These are phyloP conservation scores for Drosophila auraria DNA, from an alignment of 1,140 invertebrate genomes.

Conservation along the genomic window DNA sequence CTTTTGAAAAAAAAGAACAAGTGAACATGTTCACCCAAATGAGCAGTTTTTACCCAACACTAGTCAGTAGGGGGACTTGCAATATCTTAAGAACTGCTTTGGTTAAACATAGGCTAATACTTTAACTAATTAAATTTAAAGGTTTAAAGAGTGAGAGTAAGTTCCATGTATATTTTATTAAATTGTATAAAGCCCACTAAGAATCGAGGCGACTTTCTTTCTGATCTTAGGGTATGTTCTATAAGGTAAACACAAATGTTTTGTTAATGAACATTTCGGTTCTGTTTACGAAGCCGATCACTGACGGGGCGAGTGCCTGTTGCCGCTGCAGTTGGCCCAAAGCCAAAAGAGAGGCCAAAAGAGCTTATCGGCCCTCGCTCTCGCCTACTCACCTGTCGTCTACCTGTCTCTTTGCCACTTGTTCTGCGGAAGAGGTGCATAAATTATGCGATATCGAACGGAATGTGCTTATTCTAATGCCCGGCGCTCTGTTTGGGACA, in stretches of 20 bases:
- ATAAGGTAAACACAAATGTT: slow-evolving; percentile 38
- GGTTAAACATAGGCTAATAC: no score
- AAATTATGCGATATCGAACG: slow-evolving; percentile 62
- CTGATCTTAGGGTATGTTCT: slow-evolving; percentile 5
- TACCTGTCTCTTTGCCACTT: slow-evolving; percentile 1
- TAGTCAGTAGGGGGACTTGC: no score
- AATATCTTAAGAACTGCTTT: no score
- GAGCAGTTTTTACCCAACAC: no score
- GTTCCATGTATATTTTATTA: no score
- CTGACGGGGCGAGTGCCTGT: neutral
- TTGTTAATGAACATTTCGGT: slow-evolving; percentile 37
- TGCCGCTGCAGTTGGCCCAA: slow-evolving; percentile 49
- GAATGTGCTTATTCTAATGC: slow-evolving; percentile 38
- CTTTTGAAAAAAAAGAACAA: no score
- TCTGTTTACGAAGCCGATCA: slow-evolving; percentile 23
- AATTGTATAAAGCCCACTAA: no score
- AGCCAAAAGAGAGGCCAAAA: slow-evolving; percentile 31
- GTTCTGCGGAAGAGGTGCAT: slow-evolving; percentile 56
- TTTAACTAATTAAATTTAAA: no score
- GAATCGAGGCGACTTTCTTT: neutral
- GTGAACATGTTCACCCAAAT: no score
- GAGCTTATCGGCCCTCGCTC: slow-evolving; percentile 27
- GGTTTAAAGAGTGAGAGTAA: no score
- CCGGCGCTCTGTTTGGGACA: slow-evolving; percentile 18
- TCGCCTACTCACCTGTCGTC: neutral